phyloP scores from a whole-genome alignment of 2,888 invertebrate genomes.

The Branchellion lobata region DNA sequence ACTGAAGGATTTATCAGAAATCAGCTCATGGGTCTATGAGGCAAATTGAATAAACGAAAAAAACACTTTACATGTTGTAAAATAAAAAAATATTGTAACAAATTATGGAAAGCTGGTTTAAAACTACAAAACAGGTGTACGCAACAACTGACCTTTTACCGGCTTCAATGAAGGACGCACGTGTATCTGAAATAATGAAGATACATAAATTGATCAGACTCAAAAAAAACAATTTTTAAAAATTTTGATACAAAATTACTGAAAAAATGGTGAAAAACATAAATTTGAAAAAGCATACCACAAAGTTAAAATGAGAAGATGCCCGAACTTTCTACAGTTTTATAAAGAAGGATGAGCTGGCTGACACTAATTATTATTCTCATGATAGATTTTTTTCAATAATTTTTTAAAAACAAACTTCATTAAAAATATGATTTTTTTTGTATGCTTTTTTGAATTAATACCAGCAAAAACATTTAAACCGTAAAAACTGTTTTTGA shows the following conservation, averaged over 20 bases:
- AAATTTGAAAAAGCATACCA: not conserved
- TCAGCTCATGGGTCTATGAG: not conserved
- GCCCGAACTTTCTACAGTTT: constrained; percentile 8
- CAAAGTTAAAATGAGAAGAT: not conserved
- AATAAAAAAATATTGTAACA: not conserved
- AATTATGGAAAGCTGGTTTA: no score
- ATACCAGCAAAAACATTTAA: no score
- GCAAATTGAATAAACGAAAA: not conserved
- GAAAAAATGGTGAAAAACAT: no score
- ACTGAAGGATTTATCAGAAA: no score
- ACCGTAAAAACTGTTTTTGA: not conserved
- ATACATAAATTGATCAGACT: not conserved
- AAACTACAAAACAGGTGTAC: no score
- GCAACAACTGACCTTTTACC: constrained; percentile 12
- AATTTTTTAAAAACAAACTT: no score
- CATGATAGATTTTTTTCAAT: not conserved
- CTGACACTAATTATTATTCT: not conserved
- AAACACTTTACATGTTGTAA: not conserved
- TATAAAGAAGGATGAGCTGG: not conserved
- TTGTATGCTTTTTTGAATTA: no score
- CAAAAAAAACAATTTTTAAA: no score
- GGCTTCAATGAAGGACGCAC: constrained; percentile 29
- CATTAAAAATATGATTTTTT: no score
- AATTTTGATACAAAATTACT: no score
- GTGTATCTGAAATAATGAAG: constrained; percentile 3